Conservation (phyloP, 2,797 vertebrate genomes). For the Channallabes apus region DNA sequence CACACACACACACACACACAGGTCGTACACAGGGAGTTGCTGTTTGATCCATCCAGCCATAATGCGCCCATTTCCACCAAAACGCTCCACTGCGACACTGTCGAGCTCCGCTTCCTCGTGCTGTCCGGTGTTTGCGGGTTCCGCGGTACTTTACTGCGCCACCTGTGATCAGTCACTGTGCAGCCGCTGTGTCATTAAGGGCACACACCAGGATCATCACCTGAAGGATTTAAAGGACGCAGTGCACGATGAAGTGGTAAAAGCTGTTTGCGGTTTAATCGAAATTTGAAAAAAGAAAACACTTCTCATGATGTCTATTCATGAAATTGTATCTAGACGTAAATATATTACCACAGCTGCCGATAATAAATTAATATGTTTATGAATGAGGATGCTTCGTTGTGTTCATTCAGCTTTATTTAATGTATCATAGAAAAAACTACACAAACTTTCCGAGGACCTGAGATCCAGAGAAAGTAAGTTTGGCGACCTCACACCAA, state of each 20-base stretch:
- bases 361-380: no score
- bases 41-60: not conserved
- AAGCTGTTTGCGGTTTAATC: not conserved
- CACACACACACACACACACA: not conserved
- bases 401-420: not conserved
- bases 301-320: not conserved
- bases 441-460: not conserved
- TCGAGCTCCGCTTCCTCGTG: rapidly evolving
- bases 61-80: not conserved
- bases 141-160: slow-evolving; percentile 13
- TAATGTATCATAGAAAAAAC: not conserved
- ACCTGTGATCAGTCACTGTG: slow-evolving; percentile 4
- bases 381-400: not conserved
- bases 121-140: not conserved
- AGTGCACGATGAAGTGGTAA: slow-evolving; percentile 9
- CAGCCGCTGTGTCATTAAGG: slow-evolving; percentile 19
- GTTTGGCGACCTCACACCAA: not conserved
- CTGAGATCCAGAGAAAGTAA: not conserved
- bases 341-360: not conserved
- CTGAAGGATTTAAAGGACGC: slow-evolving; percentile 14
- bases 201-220: slow-evolving; percentile 17
- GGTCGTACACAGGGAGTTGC: not conserved
- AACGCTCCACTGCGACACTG: not conserved
- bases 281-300: not conserved
- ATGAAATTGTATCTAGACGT: not conserved